Conservation (phyloP, 2,113 vertebrate species). For the Siniperca knerii region DNA sequence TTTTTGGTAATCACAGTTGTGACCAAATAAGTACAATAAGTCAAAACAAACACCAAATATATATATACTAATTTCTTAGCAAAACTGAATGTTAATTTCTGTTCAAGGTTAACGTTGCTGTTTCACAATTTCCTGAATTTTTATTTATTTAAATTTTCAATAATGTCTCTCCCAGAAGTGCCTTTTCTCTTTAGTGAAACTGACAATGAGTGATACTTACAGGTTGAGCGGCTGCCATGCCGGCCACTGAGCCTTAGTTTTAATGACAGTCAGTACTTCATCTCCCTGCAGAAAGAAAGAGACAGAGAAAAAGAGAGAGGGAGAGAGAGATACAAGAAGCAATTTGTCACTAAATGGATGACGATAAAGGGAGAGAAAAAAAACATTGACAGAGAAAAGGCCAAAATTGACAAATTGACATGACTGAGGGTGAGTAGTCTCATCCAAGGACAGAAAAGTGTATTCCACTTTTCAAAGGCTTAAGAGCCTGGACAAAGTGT, state of each 20-base stretch:
- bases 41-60: not conserved
- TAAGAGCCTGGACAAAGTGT: slow-evolving; percentile 50
- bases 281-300: slow-evolving; percentile 87
- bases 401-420: slow-evolving; percentile 57
- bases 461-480: slow-evolving; percentile 43
- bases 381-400: slow-evolving; percentile 49
- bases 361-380: slow-evolving; percentile 36
- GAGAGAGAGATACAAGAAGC: slow-evolving; percentile 16
- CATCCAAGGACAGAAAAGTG: slow-evolving; percentile 53
- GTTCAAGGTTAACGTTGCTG: not conserved
- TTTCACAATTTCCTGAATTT: not conserved
- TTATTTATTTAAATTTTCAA: not conserved
- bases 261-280: slow-evolving; percentile 97
- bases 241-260: slow-evolving; percentile 98
- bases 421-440: slow-evolving; percentile 42
- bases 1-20: not conserved
- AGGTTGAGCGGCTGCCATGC: slow-evolving; percentile 98
- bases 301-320: not conserved
- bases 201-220: slow-evolving; percentile 87
- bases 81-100: not conserved
- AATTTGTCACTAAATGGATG: slow-evolving; percentile 54
- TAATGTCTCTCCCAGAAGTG: not conserved
- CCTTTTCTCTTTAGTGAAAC: not conserved
- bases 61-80: too few relatives aligned
- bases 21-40: not conserved